Evolutionary conservation across 2,113 vertebrate species (phyloP).

Genomic region (Ceuthmochares aereus): DNA sequence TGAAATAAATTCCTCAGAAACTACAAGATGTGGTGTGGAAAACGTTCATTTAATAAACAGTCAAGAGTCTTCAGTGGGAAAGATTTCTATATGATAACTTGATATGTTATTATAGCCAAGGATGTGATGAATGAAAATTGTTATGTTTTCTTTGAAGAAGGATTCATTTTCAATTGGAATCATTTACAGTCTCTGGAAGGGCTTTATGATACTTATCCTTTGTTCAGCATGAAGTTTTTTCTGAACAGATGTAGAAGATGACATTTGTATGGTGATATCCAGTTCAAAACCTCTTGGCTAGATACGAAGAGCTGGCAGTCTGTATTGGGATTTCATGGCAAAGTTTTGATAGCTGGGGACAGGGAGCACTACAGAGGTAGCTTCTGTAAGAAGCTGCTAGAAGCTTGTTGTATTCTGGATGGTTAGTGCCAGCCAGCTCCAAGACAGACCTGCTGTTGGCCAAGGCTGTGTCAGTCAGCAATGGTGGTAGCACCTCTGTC

Average conservation of each 20-base stretch:
- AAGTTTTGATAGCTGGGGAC: not conserved
- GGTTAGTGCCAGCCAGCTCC: not conserved
- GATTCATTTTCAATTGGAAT: not conserved
- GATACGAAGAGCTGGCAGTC: not conserved
- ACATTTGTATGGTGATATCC: not conserved
- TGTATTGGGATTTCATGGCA: not conserved
- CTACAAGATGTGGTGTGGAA: not conserved
- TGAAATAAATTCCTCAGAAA: not conserved
- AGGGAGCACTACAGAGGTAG: too few species aligned
- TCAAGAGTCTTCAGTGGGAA: not conserved
- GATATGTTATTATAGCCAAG: not conserved
- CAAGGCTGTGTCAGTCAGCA: not conserved
- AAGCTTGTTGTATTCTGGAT: too few species aligned
- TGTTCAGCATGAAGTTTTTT: not conserved
- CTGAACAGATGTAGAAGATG: not conserved
- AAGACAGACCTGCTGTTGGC: fast-evolving
- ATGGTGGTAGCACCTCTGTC: not conserved
- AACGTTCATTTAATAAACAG: not conserved
- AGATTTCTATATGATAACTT: not conserved
- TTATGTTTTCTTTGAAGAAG: not conserved
- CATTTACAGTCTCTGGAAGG: not conserved
- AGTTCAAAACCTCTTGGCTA: not conserved
- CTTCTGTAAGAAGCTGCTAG: not conserved
- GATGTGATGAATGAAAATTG: not conserved
- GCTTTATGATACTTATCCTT: not conserved